Conservation (phyloP, 1,140 invertebrate species). For the Zaprionus lachaisei region DNA sequence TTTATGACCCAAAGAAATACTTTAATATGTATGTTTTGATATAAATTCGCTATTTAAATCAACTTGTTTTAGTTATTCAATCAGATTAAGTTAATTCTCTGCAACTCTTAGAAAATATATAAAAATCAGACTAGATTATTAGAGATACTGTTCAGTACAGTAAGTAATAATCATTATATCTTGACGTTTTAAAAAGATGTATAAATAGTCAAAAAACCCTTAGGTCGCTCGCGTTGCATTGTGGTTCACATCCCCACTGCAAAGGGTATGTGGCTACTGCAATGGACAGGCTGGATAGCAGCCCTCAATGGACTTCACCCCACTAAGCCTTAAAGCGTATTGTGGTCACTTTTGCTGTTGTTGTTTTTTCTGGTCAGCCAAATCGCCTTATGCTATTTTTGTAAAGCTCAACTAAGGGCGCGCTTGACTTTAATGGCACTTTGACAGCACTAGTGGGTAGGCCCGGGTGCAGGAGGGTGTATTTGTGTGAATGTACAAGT, state of each 20-base stretch:
- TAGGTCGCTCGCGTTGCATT: background rate
- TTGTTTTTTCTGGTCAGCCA: slow-evolving; percentile 28
- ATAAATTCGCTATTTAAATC: no score
- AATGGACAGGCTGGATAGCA: slow-evolving; percentile 14
- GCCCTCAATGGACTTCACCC: slow-evolving; percentile 12
- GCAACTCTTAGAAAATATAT: no score
- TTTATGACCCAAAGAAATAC: no score
- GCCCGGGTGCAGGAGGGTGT: background rate
- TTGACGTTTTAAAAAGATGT: no score
- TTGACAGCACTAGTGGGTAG: slow-evolving; percentile 21
- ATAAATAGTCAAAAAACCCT: no score
- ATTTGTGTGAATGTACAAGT: background rate
- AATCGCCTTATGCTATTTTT: slow-evolving; percentile 40
- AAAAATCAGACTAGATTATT: background rate
- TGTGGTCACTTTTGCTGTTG: slow-evolving; percentile 50
- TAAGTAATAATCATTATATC: no score
- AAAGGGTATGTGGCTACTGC: slow-evolving; percentile 25
- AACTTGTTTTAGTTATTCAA: background rate
- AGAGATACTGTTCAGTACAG: no score
- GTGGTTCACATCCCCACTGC: background rate
- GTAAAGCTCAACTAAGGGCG: slow-evolving; percentile 38
- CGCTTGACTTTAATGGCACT: slow-evolving; percentile 45
- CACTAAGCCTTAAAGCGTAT: slow-evolving; percentile 59
- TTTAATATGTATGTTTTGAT: no score
- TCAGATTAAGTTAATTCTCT: background rate